Conservation (phyloP, 2,113 vertebrate species). For the Hyperopisus bebe region DNA sequence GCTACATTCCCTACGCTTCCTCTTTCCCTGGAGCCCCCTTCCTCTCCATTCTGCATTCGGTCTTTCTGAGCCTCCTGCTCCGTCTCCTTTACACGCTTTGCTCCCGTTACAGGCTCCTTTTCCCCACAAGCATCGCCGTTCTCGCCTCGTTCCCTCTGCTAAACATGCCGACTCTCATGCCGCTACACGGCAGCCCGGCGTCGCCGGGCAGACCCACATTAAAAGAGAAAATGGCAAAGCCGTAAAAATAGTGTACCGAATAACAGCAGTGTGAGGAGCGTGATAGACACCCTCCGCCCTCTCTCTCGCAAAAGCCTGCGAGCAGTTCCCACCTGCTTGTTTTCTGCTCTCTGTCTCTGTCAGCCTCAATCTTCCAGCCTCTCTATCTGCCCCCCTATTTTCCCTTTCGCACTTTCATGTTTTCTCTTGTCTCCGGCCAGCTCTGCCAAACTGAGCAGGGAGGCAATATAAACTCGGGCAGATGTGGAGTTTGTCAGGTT, state of each 20-base stretch:
- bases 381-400: neutral
- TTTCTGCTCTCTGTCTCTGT: neutral
- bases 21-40: neutral
- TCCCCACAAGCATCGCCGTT: neutral
- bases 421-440: neutral
- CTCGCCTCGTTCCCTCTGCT: neutral
- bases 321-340: slow-evolving; percentile 6
- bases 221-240: neutral
- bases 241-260: neutral
- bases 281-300: neutral
- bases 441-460: neutral
- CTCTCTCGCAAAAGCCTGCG: slow-evolving; percentile 3
- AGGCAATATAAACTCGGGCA: neutral
- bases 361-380: neutral
- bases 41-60: neutral
- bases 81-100: neutral
- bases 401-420: neutral
- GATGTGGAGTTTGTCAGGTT: neutral
- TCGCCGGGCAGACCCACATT: neutral
- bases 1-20: neutral
- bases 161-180: neutral
- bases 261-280: neutral
- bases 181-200: neutral
- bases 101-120: neutral
- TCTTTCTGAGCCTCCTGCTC: neutral